phyloP scores from a whole-genome alignment of 2,797 vertebrate species.

The Thunnus albacares region DNA sequence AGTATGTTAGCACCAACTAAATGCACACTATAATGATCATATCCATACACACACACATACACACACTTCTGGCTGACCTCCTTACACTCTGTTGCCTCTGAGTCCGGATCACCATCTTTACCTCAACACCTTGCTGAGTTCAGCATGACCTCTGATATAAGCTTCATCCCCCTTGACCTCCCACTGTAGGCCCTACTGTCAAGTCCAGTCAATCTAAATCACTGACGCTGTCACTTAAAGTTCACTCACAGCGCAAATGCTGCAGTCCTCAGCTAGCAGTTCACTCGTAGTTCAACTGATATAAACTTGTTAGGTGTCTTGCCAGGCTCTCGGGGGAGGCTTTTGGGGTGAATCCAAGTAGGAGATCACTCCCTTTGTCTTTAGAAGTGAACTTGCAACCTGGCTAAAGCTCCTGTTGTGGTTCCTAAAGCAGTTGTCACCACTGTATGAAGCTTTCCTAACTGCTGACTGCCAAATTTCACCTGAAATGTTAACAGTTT shows the following conservation, averaged over 20 bases:
- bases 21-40: conserved; percentile 24
- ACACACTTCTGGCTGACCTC: conserved; percentile 23
- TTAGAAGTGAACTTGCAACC: conserved; percentile 44
- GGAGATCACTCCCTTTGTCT: conserved; percentile 34
- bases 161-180: conserved; percentile 41
- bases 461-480: conserved; percentile 30
- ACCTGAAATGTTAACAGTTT: conserved; percentile 2
- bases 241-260: conserved; percentile 8
- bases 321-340: conserved; percentile 23
- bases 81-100: conserved; percentile 19
- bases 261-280: conserved; percentile 27
- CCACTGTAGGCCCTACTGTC: conserved; percentile 1
- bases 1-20: conserved; percentile 10
- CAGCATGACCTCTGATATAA: conserved; percentile 42
- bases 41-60: conserved; percentile 2
- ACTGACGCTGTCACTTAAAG: conserved; percentile 31
- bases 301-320: conserved; percentile 41
- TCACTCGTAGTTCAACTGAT: conserved; percentile 47
- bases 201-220: conserved; percentile 37
- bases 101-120: conserved; percentile 39
- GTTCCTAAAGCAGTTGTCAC: conserved; percentile 26
- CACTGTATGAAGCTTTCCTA: conserved; percentile 7
- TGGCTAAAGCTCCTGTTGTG: conserved; percentile 32
- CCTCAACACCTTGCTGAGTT: conserved; percentile 47
- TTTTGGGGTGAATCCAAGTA: conserved; percentile 46